Evolutionary conservation across 2,113 vertebrate genomes (phyloP).

Genomic region (Rhinopomastus cyanomelas): DNA sequence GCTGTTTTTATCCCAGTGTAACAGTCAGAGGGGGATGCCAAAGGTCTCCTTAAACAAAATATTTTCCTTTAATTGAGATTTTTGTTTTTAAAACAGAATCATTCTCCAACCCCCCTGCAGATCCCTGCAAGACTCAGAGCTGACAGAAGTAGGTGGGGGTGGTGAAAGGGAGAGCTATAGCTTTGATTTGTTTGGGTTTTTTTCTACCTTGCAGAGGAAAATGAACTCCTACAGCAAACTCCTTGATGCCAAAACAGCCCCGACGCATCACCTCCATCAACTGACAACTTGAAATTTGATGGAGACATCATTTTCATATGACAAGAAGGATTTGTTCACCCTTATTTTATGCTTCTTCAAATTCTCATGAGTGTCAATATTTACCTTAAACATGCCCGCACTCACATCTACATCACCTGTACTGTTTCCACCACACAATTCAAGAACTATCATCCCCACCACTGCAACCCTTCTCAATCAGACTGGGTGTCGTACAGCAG

Average conservation of each 20-base stretch:
- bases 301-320: conserved; percentile 7
- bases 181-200: conserved; percentile 57
- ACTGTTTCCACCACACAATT: neutral
- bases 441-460: neutral
- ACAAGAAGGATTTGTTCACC: neutral
- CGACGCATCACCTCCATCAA: conserved; percentile 36
- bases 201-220: conserved; percentile 61
- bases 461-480: neutral
- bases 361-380: neutral
- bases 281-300: conserved; percentile 38
- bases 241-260: conserved; percentile 40
- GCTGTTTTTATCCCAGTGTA: conserved; percentile 66
- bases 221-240: conserved; percentile 59
- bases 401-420: neutral
- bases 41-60: conserved; percentile 70
- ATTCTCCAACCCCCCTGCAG: conserved; percentile 61
- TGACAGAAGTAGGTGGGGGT: conserved; percentile 63
- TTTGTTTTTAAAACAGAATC: conserved; percentile 69
- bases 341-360: neutral
- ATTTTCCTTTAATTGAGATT: conserved; percentile 72
- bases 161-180: conserved; percentile 54
- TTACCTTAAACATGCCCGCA: neutral
- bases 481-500: neutral
- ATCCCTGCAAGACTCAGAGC: conserved; percentile 42
- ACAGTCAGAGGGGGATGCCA: conserved; percentile 64